Evolutionary conservation across 1,140 invertebrate species (phyloP).

Genomic region (Coelopa frigida): DNA sequence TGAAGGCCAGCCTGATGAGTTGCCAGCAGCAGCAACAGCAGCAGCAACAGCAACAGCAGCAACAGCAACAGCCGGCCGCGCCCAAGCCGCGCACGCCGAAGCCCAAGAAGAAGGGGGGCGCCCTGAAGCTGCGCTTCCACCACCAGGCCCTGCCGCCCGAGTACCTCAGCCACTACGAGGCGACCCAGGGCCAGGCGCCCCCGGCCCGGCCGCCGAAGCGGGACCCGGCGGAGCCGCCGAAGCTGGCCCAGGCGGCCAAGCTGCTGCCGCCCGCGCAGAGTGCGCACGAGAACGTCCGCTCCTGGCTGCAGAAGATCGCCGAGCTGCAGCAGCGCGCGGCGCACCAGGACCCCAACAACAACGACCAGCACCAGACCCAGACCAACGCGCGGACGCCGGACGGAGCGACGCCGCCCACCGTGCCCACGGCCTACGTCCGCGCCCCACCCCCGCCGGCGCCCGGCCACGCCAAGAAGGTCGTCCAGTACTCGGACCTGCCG

Average conservation of each 20-base stretch:
- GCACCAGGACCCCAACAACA: conserved; percentile 15
- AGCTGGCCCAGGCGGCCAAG: conserved; percentile 15
- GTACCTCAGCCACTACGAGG: conserved; percentile 71
- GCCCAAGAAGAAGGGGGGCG: conserved; percentile 52
- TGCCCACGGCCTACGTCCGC: too few relatives aligned
- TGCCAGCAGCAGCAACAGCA: conserved; percentile 18
- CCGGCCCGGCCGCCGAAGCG: conserved; percentile 12
- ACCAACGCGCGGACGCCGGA: too few relatives aligned
- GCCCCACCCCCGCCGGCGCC: too few relatives aligned
- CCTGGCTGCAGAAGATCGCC: conserved; percentile 64
- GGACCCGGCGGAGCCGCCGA: conserved; percentile 6
- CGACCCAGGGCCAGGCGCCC: conserved; percentile 50
- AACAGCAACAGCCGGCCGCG: neutral
- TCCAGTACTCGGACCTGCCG: conserved; percentile 74
- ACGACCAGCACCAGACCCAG: neutral
- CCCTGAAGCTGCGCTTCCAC: conserved; percentile 74
- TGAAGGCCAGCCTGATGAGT: conserved; percentile 32
- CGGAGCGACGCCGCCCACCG: neutral
- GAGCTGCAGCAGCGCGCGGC: conserved; percentile 52
- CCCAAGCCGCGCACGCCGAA: conserved; percentile 9
- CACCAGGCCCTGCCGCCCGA: conserved; percentile 72
- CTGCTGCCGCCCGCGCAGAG: conserved; percentile 26
- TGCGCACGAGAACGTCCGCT: conserved; percentile 56
- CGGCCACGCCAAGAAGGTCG: too few relatives aligned
- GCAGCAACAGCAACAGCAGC: conserved; percentile 16